Evolutionary conservation across 1,140 invertebrate species (phyloP).

Genomic region (Heliconius hewitsoni): DNA sequence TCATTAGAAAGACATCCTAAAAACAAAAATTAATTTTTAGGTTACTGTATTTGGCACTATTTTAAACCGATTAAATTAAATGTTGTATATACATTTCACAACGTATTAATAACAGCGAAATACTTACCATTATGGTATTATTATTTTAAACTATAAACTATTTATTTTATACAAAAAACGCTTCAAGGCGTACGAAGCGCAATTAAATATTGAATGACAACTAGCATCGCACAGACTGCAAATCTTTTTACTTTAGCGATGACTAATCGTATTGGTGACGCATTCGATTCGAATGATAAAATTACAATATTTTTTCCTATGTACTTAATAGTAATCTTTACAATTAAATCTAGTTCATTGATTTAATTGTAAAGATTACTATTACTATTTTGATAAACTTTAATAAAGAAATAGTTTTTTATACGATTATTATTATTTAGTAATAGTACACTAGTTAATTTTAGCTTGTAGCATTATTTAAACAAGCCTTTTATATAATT

Average conservation of each 20-base stretch:
- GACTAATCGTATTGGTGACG: conserved; percentile 30
- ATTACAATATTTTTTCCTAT: not conserved
- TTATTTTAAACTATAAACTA: conserved; percentile 69
- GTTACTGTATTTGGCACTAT: conserved; percentile 55
- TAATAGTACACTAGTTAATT: no score
- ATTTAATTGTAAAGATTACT: no score
- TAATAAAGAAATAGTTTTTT: no score
- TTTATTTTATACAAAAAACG: conserved; percentile 70
- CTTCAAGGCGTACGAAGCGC: conserved; percentile 72
- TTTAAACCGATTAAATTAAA: conserved; percentile 11
- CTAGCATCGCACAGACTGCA: conserved; percentile 43
- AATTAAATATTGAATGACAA: conserved; percentile 74
- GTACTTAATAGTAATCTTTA: not conserved
- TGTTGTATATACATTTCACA: conserved; percentile 12
- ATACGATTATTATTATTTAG: no score
- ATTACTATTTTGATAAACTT: not conserved
- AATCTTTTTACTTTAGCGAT: conserved; percentile 25
- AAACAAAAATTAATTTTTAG: conserved; percentile 79
- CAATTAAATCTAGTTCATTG: no score
- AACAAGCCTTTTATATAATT: no score
- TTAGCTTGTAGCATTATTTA: no score
- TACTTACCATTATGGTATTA: conserved; percentile 71
- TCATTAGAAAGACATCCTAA: conserved; percentile 99
- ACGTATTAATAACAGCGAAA: not conserved
- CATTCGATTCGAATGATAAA: conserved; percentile 9